Percentiles rank a stretch among this genome's conserved stretches.
Evolutionary conservation across 2,113 vertebrate genomes (phyloP).

Genomic region (Macquaria australasica): DNA sequence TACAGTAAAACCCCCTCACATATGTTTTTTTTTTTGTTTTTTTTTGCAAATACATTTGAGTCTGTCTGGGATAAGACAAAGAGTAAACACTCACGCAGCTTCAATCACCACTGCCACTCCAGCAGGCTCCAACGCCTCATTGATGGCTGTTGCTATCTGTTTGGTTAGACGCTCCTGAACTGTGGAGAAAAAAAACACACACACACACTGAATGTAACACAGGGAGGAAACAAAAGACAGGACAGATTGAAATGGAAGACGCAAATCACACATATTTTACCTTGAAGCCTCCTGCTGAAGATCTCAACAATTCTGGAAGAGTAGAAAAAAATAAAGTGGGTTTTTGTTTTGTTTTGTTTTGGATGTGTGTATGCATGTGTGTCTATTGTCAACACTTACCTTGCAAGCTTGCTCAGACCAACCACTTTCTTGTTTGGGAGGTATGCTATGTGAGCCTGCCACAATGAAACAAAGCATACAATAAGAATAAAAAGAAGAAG

Average conservation of each 20-base stretch:
- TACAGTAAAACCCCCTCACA: not conserved
- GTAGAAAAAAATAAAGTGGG: not conserved
- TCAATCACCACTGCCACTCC: constrained; percentile 76
- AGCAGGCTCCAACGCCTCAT: constrained; percentile 77
- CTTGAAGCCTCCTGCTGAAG: constrained; percentile 81
- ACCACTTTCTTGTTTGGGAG: constrained; percentile 73
- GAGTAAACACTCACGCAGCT: constrained; percentile 69
- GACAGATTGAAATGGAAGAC: not conserved
- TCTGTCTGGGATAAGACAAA: no score
- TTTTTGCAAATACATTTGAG: no score
- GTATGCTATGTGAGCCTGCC: constrained; percentile 73
- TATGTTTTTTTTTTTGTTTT: not conserved
- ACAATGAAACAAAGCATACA: not conserved
- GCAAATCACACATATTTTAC: constrained; percentile 40
- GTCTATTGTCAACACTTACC: constrained; percentile 24
- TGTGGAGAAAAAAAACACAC: constrained; percentile 39
- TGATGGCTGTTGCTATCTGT: constrained; percentile 78
- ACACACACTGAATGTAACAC: not conserved
- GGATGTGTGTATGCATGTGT: not conserved
- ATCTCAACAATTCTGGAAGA: constrained; percentile 79
- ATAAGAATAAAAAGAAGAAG: not conserved
- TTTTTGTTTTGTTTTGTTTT: not conserved
- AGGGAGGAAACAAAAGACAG: not conserved
- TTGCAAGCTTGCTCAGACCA: constrained; percentile 68
- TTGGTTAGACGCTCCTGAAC: constrained; percentile 82